Evolutionary conservation across 2,113 vertebrate genomes (phyloP).

Genomic region (Patagioenas fasciata): DNA sequence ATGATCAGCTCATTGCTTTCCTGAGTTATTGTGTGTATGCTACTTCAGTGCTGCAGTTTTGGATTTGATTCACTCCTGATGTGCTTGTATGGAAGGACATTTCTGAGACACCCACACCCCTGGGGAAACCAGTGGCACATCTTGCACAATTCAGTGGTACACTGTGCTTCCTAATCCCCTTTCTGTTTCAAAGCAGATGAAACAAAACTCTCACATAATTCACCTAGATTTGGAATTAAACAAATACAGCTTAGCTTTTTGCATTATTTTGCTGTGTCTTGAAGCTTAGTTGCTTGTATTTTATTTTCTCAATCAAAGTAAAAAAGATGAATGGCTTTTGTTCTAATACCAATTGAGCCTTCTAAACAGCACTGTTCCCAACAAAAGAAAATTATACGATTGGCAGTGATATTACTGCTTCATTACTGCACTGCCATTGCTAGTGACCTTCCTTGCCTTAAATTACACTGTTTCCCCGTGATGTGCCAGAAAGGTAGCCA

Average conservation of each 20-base stretch:
- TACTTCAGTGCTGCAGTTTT: neutral
- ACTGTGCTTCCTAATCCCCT: neutral
- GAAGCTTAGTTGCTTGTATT: neutral
- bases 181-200: neutral
- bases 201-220: neutral
- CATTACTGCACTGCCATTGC: neutral
- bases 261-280: neutral
- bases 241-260: neutral
- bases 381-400: neutral
- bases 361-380: neutral
- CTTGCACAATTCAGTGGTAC: neutral
- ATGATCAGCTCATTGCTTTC: neutral
- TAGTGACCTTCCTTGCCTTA: constrained; percentile 2
- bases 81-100: neutral
- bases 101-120: neutral
- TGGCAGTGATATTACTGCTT: neutral
- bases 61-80: neutral
- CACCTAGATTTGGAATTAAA: neutral
- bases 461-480: neutral
- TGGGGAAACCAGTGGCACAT: neutral
- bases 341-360: constrained; percentile 6
- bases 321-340: neutral
- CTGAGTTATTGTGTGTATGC: neutral
- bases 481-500: neutral
- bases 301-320: neutral